Base-by-base conservation (phyloP, 1,140 invertebrate species). In the Elymnias hypermnestra region DNA sequence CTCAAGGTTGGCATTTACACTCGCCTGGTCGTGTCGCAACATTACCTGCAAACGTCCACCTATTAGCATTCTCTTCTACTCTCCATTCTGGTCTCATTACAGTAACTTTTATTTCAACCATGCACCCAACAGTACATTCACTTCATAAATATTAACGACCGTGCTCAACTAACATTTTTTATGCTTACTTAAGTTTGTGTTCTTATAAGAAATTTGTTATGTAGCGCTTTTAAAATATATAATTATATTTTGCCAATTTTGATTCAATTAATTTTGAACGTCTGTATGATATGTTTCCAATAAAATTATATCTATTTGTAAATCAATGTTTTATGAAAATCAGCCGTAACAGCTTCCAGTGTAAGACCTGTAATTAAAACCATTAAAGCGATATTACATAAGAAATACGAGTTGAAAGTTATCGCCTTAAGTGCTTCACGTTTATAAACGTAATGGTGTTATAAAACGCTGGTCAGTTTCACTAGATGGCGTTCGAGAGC, bases 1-100 rank as follows among this genome's bases (percentile, higher is more conserved):
- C 76, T 83, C 81, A 83, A 84, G 81, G 81, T 84, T 82, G 75
- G 79, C 57, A 70, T 63, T 51, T 33, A 55, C 37, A 55, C 49
- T 59, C 40, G 47, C 53, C 45, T 36, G 44, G 40, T 56, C 43
- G 50, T 64, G 56, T 57, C 63, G 54, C 47, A 60, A 71, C 58
- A 43, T 58, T 50, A 52, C 28, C 47, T n/a, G 55, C 63, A 63
- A 70, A 70, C 67, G 61, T 57, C 52, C 72, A 59, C 60, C 58
- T 63, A 63, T 62, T 67, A 57, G 68, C 73, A 72, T 74, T 79
- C 70, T 79, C 63, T 56, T 58, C 51, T 55, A 69, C 63, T 67
- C 69, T 71, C 70, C 63, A 65, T 63, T 77, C 68, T 72, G 66
- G 63, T 75, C 66, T 72, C 68, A 63, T 71, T 72, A 59, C 53